Evolutionary conservation across 2,888 invertebrate species (phyloP).

Genomic region (Harpalus rufipes): DNA sequence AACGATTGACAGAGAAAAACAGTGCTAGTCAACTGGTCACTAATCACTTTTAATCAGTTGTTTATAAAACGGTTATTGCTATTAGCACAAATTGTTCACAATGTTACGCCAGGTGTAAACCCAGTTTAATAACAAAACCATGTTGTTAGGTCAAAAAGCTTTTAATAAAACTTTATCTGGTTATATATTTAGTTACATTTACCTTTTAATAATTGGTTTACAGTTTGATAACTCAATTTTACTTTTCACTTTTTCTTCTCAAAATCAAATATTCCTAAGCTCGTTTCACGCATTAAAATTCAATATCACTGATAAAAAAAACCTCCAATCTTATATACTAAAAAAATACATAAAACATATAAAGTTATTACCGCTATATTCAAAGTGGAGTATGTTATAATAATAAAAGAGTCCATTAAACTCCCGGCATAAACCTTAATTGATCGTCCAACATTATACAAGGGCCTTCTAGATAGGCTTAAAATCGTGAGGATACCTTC

Average conservation of each 20-base stretch:
- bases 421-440: constrained; percentile 27
- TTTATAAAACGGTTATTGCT: too few species aligned
- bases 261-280: not conserved
- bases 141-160: too few species aligned
- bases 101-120: too few species aligned
- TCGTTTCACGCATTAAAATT: not conserved
- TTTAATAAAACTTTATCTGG: too few species aligned
- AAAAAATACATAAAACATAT: constrained; percentile 31
- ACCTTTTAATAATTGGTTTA: not conserved
- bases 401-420: constrained; percentile 49
- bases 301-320: not conserved
- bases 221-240: not conserved
- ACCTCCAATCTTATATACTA: not conserved
- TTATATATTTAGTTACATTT: too few species aligned
- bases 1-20: too few species aligned
- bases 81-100: too few species aligned
- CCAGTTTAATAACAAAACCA: too few species aligned
- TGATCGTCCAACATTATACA: constrained; percentile 22
- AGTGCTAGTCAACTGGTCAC: too few species aligned
- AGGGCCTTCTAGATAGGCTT: constrained; percentile 3
- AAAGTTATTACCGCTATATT: constrained; percentile 30
- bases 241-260: not conserved
- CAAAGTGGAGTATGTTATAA: constrained; percentile 43
- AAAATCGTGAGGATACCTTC: constrained; percentile 14
- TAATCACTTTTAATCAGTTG: too few species aligned